phyloP scores from a whole-genome alignment of 2,113 vertebrate genomes.

The Plotosus lineatus region DNA sequence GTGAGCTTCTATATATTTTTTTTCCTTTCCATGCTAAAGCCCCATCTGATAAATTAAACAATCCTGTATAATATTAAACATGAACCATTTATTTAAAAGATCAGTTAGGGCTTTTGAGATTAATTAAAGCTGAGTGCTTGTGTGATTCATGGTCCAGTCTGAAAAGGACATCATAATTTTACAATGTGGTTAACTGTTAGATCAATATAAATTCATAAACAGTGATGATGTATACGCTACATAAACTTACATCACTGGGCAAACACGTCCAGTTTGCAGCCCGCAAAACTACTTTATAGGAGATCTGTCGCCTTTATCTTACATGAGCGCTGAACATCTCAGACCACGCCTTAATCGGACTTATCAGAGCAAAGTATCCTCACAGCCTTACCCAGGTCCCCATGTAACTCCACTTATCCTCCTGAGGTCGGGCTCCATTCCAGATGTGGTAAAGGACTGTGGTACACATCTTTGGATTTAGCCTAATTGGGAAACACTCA shows the following conservation, averaged over 20 bases:
- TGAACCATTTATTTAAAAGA: neutral
- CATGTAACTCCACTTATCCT: too few relatives aligned
- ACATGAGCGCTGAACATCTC: too few relatives aligned
- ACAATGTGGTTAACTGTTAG: neutral
- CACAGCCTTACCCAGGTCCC: too few relatives aligned
- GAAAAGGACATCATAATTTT: neutral
- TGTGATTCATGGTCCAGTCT: neutral
- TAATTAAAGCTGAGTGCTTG: neutral
- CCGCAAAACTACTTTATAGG: neutral
- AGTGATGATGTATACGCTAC: neutral
- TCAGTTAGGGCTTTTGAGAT: neutral
- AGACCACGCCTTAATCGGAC: too few relatives aligned
- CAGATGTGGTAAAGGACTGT: too few relatives aligned
- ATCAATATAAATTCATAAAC: neutral
- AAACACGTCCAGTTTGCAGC: too few relatives aligned
- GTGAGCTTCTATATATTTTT: neutral
- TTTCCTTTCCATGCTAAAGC: neutral
- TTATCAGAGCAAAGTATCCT: too few relatives aligned
- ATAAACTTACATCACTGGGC: neutral
- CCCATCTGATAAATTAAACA: neutral
- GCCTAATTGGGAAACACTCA: too few relatives aligned
- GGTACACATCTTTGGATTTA: too few relatives aligned
- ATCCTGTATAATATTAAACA: neutral
- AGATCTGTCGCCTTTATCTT: too few relatives aligned
- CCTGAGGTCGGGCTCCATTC: too few relatives aligned